Evolutionary conservation across 2,888 invertebrate species (phyloP), one percentile per base, ranked within the genome.

Genomic region (Tolmerus cingulatus): DNA sequence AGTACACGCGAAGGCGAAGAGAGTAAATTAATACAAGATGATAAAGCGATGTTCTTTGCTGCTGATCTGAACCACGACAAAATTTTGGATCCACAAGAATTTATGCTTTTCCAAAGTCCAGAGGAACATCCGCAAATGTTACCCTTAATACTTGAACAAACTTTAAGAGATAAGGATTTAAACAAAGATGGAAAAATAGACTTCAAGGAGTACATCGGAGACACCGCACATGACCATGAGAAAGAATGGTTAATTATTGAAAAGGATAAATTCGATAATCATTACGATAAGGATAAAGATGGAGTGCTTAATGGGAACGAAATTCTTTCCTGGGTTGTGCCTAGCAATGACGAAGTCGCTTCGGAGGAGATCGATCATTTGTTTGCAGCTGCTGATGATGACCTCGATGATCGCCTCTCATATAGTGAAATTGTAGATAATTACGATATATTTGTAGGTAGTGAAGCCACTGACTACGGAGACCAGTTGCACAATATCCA

Each of bases 111-210:
- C 92, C 95, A 97, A 77, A 98, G 97, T 92, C 99, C 99, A 0
- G 98, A 98, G 93, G 98, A 99, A 92, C 96, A 97, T 92, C 95
- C 95, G 43, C 94, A 95, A 90, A 99, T 99, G 99, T 93, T 96
- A 89, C 95, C 95, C 19, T 93, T 95, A 89, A 95, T 98, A 76
- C 92, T 97, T 89, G 94, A 96, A 90, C 97, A 98, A 93, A 96
- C 97, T 0, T 93, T 99, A 90, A 93, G 95, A 2, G 97, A 98
- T 89, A 97, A 97, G 92, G 99, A 99, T 93, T 92, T 90, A 46
- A 95, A 99, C 93, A 93, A 94, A 19, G 98, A 99, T 93, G 97
- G 97, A 0, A 93, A 93, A 88, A 95, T 99, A 86, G 96, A 95
- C 93, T 97, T 98, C 91, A 94, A 96, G 84, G 93, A 92, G 89